Conservation (phyloP, 1,140 invertebrate genomes). For the Rhyacophila brunnea region DNA sequence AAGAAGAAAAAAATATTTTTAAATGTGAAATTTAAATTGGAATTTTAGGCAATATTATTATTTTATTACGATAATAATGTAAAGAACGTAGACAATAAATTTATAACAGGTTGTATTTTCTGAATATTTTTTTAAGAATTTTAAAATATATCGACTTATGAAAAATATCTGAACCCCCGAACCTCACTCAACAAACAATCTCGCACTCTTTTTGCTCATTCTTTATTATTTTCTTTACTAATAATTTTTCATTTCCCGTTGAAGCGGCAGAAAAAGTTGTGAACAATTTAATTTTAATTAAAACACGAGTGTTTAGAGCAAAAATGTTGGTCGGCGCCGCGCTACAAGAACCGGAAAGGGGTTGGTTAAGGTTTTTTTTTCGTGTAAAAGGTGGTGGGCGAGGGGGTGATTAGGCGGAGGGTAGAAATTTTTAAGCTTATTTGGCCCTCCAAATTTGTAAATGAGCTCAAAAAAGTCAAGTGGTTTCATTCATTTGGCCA, state of each 20-base stretch:
- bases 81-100: too few relatives aligned
- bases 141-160: too few relatives aligned
- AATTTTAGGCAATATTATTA: too few relatives aligned
- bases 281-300: conserved; percentile 26
- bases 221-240: conserved; percentile 18
- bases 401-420: not conserved
- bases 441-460: conserved; percentile 3
- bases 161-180: too few relatives aligned
- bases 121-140: too few relatives aligned
- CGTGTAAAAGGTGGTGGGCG: not conserved
- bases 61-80: too few relatives aligned
- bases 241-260: conserved; percentile 17
- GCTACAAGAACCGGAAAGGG: conserved; percentile 4
- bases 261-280: conserved; percentile 17
- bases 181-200: too few relatives aligned
- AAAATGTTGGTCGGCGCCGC: conserved; percentile 10
- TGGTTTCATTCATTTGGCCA: not conserved
- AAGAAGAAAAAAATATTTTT: too few relatives aligned
- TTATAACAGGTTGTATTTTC: too few relatives aligned
- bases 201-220: not conserved
- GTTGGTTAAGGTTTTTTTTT: conserved; percentile 2
- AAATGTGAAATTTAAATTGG: too few relatives aligned
- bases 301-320: conserved; percentile 13
- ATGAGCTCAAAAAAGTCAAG: conserved; percentile 2
- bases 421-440: conserved; percentile 11